Base-by-base conservation (phyloP, 2,888 invertebrate genomes). In the Monopis laevigella region DNA sequence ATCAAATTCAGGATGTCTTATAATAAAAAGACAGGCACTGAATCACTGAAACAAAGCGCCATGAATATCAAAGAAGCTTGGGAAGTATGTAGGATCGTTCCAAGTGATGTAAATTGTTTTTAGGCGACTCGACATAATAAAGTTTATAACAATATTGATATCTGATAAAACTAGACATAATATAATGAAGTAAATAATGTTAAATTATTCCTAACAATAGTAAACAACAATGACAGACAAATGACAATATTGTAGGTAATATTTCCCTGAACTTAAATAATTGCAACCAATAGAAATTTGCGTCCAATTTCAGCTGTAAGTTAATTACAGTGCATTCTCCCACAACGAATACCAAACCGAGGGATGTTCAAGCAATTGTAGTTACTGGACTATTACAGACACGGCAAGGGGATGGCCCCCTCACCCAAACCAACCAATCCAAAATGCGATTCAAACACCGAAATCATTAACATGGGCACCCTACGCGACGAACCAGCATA, bases 381-480 rank as follows among this genome's bases (percentile, higher is more conserved):
- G 29, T 39, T 38, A 14, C 30, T 24, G 30, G 17, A 43, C 21
- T 34, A 39, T 34, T 39, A 36, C 21, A 3, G 21, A 36, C 36
- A 36, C 19, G 13, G 36, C 21, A 21, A 36, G 14, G 29, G 34
- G 39, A 29, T 36, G 40, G 17, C 41, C 24, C 27, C 24, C 43
- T 41, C 45, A 43, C 49, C 44, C 18, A 47, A 57, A 51, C 55
- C 62, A 54, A 63, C 77, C 78, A 77, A 78, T 78, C 39, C 36
- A 29, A 29, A 34, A 28, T 21, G 26, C 17, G 32, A 65, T 56
- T 51, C 49, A 21, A 46, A 47, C 54, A 49, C 54, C 56, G 52
- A 51, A 60, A 60, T 61, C 58, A 65, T 68, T 65, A 67, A 54
- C 35, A 43, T 51, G 47, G 51, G 54, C 67, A 67, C 77, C 75